Evolutionary conservation across 2,888 invertebrate genomes (phyloP), one percentile per base, ranked within the genome.

Genomic region (Drosophila paracracens): DNA sequence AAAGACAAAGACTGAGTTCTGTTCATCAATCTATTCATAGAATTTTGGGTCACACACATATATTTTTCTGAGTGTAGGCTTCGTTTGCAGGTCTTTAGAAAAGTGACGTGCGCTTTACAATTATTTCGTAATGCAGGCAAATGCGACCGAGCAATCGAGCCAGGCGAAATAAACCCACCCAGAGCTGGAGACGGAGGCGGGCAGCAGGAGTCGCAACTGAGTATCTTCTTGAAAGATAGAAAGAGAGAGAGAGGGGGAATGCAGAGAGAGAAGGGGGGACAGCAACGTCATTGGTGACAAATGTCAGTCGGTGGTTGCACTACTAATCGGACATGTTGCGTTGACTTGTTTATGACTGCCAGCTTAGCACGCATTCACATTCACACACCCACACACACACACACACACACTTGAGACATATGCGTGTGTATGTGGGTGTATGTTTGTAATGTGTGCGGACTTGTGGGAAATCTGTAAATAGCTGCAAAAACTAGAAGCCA

Each of bases 91-190:
- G 89, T 79, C 85, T 88, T 82, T 89, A 89, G 82, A 87, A 87
- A 87, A 87, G 85, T 88, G 89, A 88, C 88, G 85, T 85, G 88
- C 88, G 87, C 86, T 82, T 87, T 80, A 88, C 88, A 89, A 88
- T 88, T 88, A 88, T 89, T 88, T 89, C 81, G 87, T 89, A 88
- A 89, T 88, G 83, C 86, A 80, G 80, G 89, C 85, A 85, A 85
- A 85, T 88, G 89, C 82, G 85, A 83, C 80, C 85, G 80, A 78
- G 70, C 51, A 67, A 81, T 74, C 64, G 53, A 85, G 85, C 66
- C 64, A 63, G 54, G 59, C 16, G 52, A 35, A 38, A 38, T 33
- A 59, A 13, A 13, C 36, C 27, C 27, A 16, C 36, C 21, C 48
- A 38, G 38, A 18, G 56, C 13, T 38, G 35, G 33, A 35, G 10